These are phyloP conservation scores for Eupithecia centaureata DNA, from an alignment of 2,888 invertebrate genomes.

Conservation along the genomic window DNA sequence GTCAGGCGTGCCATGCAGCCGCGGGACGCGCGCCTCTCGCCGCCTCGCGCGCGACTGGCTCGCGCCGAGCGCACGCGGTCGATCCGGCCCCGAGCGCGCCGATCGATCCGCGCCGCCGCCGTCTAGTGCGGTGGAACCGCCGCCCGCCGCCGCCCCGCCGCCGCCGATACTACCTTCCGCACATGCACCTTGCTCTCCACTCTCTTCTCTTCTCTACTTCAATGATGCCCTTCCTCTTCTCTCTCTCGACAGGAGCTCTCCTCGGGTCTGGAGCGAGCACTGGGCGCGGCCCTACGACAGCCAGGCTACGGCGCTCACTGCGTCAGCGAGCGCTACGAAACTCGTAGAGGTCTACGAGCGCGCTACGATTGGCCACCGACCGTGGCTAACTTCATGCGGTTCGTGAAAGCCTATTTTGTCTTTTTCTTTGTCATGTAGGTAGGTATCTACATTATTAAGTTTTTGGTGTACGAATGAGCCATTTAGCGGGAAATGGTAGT, in stretches of 20 bases:
- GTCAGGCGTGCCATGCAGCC: constrained; percentile 83
- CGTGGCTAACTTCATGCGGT: constrained; percentile 51
- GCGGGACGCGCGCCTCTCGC: constrained; percentile 77
- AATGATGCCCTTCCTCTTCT: background rate
- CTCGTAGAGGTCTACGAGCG: constrained; percentile 73
- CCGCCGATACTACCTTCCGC: constrained; percentile 42
- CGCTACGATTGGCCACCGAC: constrained; percentile 65
- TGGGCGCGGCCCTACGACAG: constrained; percentile 69
- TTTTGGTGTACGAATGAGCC: constrained; percentile 55
- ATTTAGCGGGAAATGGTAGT: constrained; percentile 53
- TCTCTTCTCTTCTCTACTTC: constrained; percentile 46
- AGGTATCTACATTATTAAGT: constrained; percentile 37
- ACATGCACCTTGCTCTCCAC: constrained; percentile 42
- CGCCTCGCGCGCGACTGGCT: constrained; percentile 75
- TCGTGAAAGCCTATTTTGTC: constrained; percentile 52
- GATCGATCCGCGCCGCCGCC: constrained; percentile 60
- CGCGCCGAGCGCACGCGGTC: constrained; percentile 61
- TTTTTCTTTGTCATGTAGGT: constrained; percentile 54
- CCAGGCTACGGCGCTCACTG: constrained; percentile 56
- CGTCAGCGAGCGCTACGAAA: constrained; percentile 72
- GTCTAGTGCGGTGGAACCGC: constrained; percentile 39
- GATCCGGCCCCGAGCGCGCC: constrained; percentile 52
- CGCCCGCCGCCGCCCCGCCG: constrained; percentile 53
- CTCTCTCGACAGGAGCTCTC: background rate
- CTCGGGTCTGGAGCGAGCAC: background rate